Evolutionary conservation across 2,888 invertebrate genomes (phyloP).

Genomic region (Ennomos quercinarius): DNA sequence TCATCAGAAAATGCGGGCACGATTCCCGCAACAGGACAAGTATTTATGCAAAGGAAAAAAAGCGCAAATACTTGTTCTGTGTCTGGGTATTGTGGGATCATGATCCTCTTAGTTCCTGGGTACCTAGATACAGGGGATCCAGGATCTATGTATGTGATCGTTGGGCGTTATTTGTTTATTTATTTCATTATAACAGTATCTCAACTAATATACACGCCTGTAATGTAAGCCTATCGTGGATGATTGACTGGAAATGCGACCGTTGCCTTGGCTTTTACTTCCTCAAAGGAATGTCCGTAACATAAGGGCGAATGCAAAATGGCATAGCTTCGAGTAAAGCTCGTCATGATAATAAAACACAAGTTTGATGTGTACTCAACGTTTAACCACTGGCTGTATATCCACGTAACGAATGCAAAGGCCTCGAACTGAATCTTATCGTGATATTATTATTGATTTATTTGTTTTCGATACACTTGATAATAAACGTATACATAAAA

Average conservation of each 20-base stretch:
- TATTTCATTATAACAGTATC: too few species aligned
- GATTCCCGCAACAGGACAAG: too few species aligned
- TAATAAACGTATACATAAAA: neutral
- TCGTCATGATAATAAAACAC: constrained; percentile 14
- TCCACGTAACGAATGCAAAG: constrained; percentile 13
- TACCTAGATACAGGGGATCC: too few species aligned
- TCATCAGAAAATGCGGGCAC: too few species aligned
- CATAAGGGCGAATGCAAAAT: neutral
- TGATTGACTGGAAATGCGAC: neutral
- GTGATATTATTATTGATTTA: constrained; percentile 23
- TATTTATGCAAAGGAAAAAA: too few species aligned
- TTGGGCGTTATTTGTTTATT: too few species aligned
- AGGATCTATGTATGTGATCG: too few species aligned
- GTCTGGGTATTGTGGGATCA: too few species aligned
- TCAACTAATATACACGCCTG: too few species aligned
- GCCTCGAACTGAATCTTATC: constrained; percentile 19
- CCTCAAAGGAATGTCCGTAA: neutral
- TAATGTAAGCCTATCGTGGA: too few species aligned
- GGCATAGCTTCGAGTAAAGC: neutral
- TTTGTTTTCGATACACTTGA: constrained; percentile 18
- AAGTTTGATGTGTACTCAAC: constrained; percentile 17
- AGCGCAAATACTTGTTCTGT: too few species aligned
- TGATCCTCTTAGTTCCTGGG: too few species aligned
- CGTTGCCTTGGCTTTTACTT: neutral
- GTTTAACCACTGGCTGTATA: constrained; percentile 8